Percentiles rank a stretch among this genome's conserved stretches.
Evolutionary conservation across 2,888 invertebrate genomes (phyloP).

Genomic region (Mellilla xanthometata): DNA sequence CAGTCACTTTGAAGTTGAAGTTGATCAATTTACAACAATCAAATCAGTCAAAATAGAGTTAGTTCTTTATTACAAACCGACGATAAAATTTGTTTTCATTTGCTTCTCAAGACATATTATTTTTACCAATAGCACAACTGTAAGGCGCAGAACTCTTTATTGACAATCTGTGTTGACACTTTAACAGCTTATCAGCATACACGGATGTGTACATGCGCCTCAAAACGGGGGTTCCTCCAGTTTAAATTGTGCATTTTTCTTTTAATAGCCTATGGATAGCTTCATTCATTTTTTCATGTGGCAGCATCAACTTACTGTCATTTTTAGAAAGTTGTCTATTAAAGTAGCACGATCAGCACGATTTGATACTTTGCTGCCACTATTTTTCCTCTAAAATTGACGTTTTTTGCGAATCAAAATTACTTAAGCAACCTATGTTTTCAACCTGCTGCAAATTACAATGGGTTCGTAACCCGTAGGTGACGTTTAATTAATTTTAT

Average conservation of each 20-base stretch:
- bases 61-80: neutral
- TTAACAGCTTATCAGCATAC: too few species aligned
- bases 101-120: neutral
- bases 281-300: conserved; percentile 18
- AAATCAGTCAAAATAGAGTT: conserved; percentile 2
- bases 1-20: conserved; percentile 4
- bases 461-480: conserved; percentile 81
- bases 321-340: conserved; percentile 74
- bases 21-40: conserved; percentile 7
- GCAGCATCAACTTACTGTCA: conserved; percentile 56
- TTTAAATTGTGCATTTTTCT: neutral
- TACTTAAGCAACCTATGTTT: conserved; percentile 63
- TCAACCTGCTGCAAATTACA: conserved; percentile 77
- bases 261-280: neutral
- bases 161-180: neutral
- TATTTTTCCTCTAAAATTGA: conserved; percentile 39
- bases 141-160: neutral
- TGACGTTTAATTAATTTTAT: conserved; percentile 79
- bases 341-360: conserved; percentile 43
- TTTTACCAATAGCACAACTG: neutral
- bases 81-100: neutral
- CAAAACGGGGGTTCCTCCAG: too few species aligned
- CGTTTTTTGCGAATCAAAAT: conserved; percentile 51
- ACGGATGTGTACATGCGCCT: too few species aligned
- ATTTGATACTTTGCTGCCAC: conserved; percentile 54